Evolutionary conservation across 2,797 vertebrate genomes (phyloP), one percentile per base, ranked within the genome.

Genomic region (Chromobotia macracanthus): DNA sequence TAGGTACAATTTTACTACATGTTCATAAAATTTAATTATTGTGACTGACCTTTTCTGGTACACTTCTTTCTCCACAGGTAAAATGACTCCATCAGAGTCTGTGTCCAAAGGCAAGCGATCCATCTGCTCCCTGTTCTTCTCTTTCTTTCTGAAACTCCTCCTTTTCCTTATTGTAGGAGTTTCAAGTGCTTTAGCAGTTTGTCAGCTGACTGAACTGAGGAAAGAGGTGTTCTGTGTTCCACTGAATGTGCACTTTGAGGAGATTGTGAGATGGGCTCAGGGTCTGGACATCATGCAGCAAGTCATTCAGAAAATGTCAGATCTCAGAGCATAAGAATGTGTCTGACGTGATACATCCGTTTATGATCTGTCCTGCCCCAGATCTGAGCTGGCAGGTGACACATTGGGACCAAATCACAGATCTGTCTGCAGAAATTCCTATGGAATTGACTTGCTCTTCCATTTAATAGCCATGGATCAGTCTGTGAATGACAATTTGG

Each of bases 341-440:
- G 11, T 23, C 23, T 63, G 67, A 67, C 53, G 53, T 16, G 3
- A 46, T 31, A 53, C 9, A 4, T 21, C 28, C 60, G 68, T 55
- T 13, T 28, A 60, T 16, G 13, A 31, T 58, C 61, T 21, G 21
- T 48, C 76, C 28, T 60, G 86, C 46, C 69, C 82, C 69, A 75
- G 72, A 75, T 83, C 66, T 78, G 65, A 79, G 75, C 46, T 83
- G 78, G 58, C 79, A 77, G 80, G 84, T 69, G 64, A 82, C 66
- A 69, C 82, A 66, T 79, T 81, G 77, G 85, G 77, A 74, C 68
- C 75, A 79, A 82, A 69, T 87, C 67, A 85, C 85, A 82, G 82
- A 79, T 21, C 83, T 86, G 86, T 80, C 84, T 84, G 89, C 91
- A 92, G 89, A 95, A 93, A 95, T 97, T 96, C 96, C 96, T 96